Conservation (phyloP, 2,113 vertebrate genomes). For the Corythornis vintsioides region DNA sequence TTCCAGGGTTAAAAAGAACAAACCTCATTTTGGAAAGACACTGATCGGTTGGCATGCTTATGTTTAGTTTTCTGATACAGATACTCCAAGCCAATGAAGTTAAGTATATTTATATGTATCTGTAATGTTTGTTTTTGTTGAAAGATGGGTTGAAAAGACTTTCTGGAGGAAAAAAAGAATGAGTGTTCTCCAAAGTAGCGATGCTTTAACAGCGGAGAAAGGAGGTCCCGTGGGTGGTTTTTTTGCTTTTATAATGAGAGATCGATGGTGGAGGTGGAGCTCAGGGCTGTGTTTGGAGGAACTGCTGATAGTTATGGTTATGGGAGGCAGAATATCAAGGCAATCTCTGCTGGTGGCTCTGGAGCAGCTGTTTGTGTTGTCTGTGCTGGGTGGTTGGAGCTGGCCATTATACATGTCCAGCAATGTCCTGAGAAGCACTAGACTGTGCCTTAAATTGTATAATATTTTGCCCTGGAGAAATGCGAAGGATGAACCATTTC, state of each 20-base stretch:
- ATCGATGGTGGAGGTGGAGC: neutral
- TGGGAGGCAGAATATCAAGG: neutral
- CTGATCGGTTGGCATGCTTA: neutral
- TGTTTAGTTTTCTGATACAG: neutral
- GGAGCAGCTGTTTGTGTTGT: fast-evolving
- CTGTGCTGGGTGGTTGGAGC: neutral
- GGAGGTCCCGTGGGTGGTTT: neutral
- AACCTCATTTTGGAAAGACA: neutral
- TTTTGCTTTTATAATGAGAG: neutral
- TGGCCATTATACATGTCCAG: neutral
- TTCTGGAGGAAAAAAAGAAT: neutral
- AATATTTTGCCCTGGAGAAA: neutral
- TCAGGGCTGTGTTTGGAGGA: neutral
- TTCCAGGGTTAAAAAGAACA: neutral
- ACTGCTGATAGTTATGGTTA: fast-evolving
- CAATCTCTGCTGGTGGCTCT: neutral
- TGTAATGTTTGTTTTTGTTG: neutral
- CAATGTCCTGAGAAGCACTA: neutral
- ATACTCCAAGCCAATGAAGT: neutral
- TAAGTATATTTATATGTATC: neutral
- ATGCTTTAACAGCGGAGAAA: neutral
- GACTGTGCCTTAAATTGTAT: neutral
- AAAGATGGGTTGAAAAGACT: neutral
- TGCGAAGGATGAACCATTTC: neutral
- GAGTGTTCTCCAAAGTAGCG: neutral